Evolutionary conservation across 2,888 invertebrate species (phyloP).

Genomic region (Agriopis marginaria): DNA sequence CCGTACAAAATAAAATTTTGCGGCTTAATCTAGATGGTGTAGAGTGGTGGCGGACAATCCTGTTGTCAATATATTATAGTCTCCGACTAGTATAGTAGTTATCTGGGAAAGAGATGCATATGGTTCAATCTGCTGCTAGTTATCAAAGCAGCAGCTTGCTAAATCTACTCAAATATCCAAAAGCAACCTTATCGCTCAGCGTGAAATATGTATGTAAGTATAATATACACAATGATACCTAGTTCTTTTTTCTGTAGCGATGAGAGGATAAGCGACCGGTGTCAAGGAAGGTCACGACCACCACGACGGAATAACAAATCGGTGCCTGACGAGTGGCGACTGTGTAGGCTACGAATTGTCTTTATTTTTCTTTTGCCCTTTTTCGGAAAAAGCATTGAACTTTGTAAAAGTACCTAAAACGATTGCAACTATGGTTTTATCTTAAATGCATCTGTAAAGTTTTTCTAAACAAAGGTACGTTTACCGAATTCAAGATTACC

Average conservation of each 20-base stretch:
- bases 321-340: slow-evolving; percentile 46
- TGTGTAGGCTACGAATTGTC: slow-evolving; percentile 52
- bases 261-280: slow-evolving; percentile 63
- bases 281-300: slow-evolving; percentile 75
- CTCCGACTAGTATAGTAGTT: background rate
- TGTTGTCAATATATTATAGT: slow-evolving; percentile 22
- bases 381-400: slow-evolving; percentile 19
- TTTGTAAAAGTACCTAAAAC: slow-evolving; percentile 14
- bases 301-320: slow-evolving; percentile 73
- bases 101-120: background rate
- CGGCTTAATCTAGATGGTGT: slow-evolving; percentile 47
- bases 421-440: background rate
- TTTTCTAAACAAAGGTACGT: slow-evolving; percentile 18
- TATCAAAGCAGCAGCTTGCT: background rate
- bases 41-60: slow-evolving; percentile 37
- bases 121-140: background rate
- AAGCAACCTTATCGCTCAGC: background rate
- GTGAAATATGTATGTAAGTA: background rate
- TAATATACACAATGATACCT: slow-evolving; percentile 28
- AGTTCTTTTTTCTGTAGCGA: slow-evolving; percentile 51
- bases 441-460: background rate
- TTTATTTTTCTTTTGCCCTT: too few species aligned
- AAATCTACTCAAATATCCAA: background rate
- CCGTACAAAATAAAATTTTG: slow-evolving; percentile 49
- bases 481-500: slow-evolving; percentile 51